Evolutionary conservation across 2,797 vertebrate genomes (phyloP), one percentile per base, ranked within the genome.

Genomic region (Dendrocincla tyrannina): DNA sequence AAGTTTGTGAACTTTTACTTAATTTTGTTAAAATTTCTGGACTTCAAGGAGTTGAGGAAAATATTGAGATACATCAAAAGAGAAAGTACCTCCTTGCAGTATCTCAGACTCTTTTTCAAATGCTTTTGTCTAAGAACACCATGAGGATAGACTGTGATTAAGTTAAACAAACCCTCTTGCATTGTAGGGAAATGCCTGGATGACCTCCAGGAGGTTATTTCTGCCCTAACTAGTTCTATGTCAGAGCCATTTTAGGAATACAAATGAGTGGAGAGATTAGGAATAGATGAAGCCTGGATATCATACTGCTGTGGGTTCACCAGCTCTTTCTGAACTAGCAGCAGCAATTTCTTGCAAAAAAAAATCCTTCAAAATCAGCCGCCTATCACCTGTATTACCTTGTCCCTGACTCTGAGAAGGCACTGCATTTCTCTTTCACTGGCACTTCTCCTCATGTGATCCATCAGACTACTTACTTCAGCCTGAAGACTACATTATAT

Each of bases 171-270:
- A 74, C 19, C 22, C 33, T 90, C 66, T 18, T 85, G 70, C 79
- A 73, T 42, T 67, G 50, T 46, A 88, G 63, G 44, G 13, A 93
- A 94, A 82, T 50, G 59, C 23, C 75, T 85, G 73, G 87, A 88
- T 49, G 53, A 69, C 78, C 81, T 77, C 92, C 81, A 87, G 58
- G 53, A 94, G 58, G 82, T 88, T 89, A 78, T 89, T 89, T 91
- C 85, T 93, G 73, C 85, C 68, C 58, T 89, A 68, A 88, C 78
- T 72, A 64, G 53, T 59, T 84, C 56, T 63, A 35, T 33, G 52
- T 84, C 68, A 79, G 52, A 73, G 67, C 56, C 95, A 90, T 91
- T 91, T 95, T 87, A 94, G 84, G 80, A 91, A 88, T 75, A 93
- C 44, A 93, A 79, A 59, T 47, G 59, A 76, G 39, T 53, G 41